Base-by-base conservation (phyloP, 2,797 vertebrate species). In the Platalea minor region DNA sequence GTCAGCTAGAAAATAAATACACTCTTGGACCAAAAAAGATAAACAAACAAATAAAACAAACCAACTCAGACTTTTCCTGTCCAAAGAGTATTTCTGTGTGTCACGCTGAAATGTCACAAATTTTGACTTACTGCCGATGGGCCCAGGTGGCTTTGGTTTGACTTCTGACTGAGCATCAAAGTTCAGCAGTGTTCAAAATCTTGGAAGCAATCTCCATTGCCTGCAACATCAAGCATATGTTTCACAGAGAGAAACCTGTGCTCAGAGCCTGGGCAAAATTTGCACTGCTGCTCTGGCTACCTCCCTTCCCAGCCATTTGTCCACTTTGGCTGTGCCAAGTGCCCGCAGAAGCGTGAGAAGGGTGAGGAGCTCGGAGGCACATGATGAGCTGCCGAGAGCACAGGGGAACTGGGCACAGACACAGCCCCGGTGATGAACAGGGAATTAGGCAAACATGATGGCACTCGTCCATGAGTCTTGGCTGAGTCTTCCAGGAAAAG, bases 1-100 rank as follows among this genome's bases (percentile, higher is more conserved):
- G 17, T 83, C 46, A 86, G 45, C 86, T 76, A 87, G 20, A 82
- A 96, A 93, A 93, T 51, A 93, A 93, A 89, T 41, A 39, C 7
- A 73, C 28, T 50, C 35, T 64, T 72, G 33, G 92, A 80, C 8
- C 5, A 61, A 26, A 65, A 48, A 17, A 63, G 17, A 51, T 35
- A 73, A 39, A 18, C 16, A 77, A 90, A 67, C 4, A 77, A 93
- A 90, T 45, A 72, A 91, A 85, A 8, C 11, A 51, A 73, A 35
- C 9, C 60, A 93, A 21, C 17, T 2, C 18, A 61, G 39, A 43
- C 50, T 83, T 95, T 78, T 89, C 10, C 37, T 68, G 35, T 9
- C 45, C 29, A 28, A 65, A 59, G 21, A 57, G 11, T 77, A 46
- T 64, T 89, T 60, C 50, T 83, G 8, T 6, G 3, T 64, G 50